Conservation (phyloP, 2,113 vertebrate species). For the Ophiodon elongatus region DNA sequence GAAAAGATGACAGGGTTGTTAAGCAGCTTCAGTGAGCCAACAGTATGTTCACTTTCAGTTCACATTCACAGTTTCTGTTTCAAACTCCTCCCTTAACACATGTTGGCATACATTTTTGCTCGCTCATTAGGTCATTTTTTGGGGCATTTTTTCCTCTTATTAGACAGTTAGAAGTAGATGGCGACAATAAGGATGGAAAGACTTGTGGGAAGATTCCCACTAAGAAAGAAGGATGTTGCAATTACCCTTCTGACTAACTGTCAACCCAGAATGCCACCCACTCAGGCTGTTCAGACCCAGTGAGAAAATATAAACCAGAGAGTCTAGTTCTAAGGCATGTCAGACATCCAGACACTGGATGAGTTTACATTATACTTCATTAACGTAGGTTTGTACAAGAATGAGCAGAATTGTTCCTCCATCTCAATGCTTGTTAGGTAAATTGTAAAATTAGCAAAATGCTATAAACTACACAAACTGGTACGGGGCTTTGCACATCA, state of each 20-base stretch:
- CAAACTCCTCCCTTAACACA: background rate
- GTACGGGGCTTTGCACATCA: background rate
- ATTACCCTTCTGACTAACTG: conserved; percentile 5
- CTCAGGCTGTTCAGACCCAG: background rate
- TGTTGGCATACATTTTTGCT: background rate
- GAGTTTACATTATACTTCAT: background rate
- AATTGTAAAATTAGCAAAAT: background rate
- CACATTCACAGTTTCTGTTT: background rate
- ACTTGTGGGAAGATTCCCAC: background rate
- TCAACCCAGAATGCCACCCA: background rate
- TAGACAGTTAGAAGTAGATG: background rate
- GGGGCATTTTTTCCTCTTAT: background rate
- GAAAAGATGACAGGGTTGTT: background rate
- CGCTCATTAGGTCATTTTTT: background rate
- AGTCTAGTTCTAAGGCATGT: background rate
- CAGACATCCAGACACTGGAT: background rate
- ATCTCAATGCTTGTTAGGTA: background rate
- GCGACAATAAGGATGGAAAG: background rate
- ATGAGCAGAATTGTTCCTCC: background rate
- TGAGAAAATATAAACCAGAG: background rate
- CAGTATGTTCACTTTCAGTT: background rate
- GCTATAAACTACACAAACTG: background rate
- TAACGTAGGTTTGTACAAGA: background rate
- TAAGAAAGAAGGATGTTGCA: conserved; percentile 10
- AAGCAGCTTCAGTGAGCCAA: conserved; percentile 4